phyloP scores from a whole-genome alignment of 35 echinoderm and acorn worm genomes.

The Patiria miniata region DNA sequence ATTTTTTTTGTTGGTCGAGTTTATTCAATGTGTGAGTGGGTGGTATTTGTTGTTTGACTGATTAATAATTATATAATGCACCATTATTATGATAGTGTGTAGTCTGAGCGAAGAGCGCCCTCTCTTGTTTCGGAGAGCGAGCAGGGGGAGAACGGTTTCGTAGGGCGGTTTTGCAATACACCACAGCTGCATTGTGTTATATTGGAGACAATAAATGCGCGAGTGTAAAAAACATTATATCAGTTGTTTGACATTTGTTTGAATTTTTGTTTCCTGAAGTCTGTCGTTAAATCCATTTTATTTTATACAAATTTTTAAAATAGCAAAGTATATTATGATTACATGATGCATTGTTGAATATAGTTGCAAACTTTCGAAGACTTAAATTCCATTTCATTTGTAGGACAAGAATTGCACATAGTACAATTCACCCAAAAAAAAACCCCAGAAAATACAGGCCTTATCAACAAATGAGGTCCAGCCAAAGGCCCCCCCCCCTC shows the following conservation, averaged over 20 bases:
- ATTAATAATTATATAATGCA: constrained; percentile 21
- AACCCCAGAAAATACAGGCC: too few species aligned
- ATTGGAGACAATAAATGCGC: constrained; percentile 23
- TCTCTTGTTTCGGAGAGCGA: constrained; percentile 23
- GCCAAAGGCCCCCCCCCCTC: too few species aligned
- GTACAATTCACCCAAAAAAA: too few species aligned
- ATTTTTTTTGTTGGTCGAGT: too few species aligned
- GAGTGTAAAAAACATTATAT: constrained; percentile 15
- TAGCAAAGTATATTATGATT: too few species aligned
- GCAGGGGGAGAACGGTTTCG: constrained; percentile 20
- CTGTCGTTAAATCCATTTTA: too few species aligned
- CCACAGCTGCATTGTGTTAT: constrained; percentile 27
- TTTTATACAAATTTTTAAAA: too few species aligned
- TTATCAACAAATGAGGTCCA: too few species aligned
- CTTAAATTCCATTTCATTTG: too few species aligned
- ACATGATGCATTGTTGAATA: too few species aligned
- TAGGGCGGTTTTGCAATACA: constrained; percentile 27
- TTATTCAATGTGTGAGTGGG: constrained; percentile 21
- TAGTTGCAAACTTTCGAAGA: too few species aligned
- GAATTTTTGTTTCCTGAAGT: not conserved
- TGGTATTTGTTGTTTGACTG: constrained; percentile 6
- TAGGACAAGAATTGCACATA: too few species aligned
- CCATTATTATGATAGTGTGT: constrained; percentile 25
- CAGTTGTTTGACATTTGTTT: not conserved
- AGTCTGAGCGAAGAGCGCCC: constrained; percentile 31